A percentile compares a stretch with the other conserved stretches of the same genome.
phyloP scores from a whole-genome alignment of 2,797 vertebrate species.

The Ambastaia sidthimunki region DNA sequence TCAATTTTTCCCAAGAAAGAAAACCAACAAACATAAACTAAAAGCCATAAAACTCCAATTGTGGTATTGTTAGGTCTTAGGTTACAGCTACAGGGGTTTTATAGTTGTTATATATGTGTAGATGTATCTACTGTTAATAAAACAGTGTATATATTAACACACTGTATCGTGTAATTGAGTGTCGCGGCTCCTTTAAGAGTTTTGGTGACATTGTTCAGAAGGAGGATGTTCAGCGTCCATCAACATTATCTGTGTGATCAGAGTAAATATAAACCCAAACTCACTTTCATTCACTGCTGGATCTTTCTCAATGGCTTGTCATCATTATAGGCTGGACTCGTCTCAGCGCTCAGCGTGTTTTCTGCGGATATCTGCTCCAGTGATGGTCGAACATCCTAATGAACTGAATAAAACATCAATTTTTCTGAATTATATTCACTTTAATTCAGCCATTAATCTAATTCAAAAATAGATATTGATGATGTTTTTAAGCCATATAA shows the following conservation, averaged over 20 bases:
- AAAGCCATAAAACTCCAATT: no score
- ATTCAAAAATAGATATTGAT: not conserved
- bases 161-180: no score
- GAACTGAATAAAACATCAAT: no score
- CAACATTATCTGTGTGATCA: no score
- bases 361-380: not conserved
- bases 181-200: slow-evolving; percentile 56
- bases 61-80: no score
- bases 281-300: not conserved
- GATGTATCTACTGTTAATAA: no score
- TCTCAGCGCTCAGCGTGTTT: not conserved
- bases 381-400: slow-evolving; percentile 34
- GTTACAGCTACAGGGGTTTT: no score
- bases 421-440: not conserved
- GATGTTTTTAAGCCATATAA: not conserved
- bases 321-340: not conserved
- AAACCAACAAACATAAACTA: no score
- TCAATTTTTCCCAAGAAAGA: no score
- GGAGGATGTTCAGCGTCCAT: no score
- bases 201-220: slow-evolving; percentile 45
- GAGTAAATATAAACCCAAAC: not conserved
- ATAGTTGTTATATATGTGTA: no score
- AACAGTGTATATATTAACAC: no score
- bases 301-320: slow-evolving; percentile 4
- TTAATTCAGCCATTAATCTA: not conserved